Evolutionary conservation across 2,113 vertebrate species (phyloP).

Genomic region (Bambusicola thoracicus): DNA sequence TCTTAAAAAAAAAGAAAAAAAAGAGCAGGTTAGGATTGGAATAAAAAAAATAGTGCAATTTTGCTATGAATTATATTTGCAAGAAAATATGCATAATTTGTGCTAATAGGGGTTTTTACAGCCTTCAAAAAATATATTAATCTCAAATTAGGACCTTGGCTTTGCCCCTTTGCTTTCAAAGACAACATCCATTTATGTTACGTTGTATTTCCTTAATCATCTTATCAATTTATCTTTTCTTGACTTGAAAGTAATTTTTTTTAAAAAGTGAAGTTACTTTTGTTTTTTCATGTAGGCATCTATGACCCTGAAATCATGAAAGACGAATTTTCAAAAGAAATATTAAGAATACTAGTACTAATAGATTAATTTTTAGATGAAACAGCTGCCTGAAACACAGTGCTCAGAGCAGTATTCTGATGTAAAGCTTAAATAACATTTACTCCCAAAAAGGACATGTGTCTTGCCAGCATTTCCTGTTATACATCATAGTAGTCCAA

Average conservation of each 20-base stretch:
- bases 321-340: neutral
- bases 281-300: neutral
- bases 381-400: neutral
- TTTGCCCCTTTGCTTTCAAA: neutral
- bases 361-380: neutral
- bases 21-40: neutral
- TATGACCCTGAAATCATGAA: neutral
- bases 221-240: neutral
- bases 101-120: neutral
- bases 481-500: neutral
- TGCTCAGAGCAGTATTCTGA: neutral
- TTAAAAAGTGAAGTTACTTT: neutral
- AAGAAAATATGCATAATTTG: neutral
- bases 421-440: neutral
- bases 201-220: neutral
- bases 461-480: neutral
- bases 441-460: neutral
- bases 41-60: neutral
- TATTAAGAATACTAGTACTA: neutral
- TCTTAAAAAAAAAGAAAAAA: neutral
- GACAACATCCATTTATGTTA: neutral
- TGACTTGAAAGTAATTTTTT: neutral
- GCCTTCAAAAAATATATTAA: neutral
- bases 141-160: neutral
- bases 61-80: neutral